Evolutionary conservation across 2,113 vertebrate species (phyloP), one percentile per base, ranked within the genome.

Genomic region (Pavo muticus): DNA sequence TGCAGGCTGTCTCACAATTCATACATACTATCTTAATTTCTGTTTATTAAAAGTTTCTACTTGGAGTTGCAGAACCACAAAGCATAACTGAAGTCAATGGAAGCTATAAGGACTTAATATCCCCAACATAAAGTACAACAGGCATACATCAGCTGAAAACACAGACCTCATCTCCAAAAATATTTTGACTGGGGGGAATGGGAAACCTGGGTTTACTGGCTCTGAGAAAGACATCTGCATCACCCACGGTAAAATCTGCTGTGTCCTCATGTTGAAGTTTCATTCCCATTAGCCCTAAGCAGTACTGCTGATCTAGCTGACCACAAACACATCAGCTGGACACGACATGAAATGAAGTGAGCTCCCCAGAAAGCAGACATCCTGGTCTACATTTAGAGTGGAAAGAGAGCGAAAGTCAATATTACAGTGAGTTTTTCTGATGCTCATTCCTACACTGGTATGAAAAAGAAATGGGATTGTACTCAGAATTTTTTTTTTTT

Each of bases 1-100:
- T 88, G 71, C 81, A 93, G 44, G 15, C 56, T 90, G 85, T 61
- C 90, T 89, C 68, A 87, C 35, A 40, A 8, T 80, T 93, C 69
- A 70, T 24, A 79, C n/a, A 42, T 20, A 30, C 1, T 0, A 87
- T 93, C 78, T 91, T 90, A 79, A 88, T 93, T 85, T 90, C 37
- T 79, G 21, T 45, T 89, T 86, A 44, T 3, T 59, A 56, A 65
- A 83, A 73, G 44, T 76, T 91, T 54, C 56, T 37, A 79, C 40
- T 18, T 19, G 20, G 47, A 82, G 54, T 3, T 65, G 54, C 25
- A 63, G 70, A 87, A 54, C 23, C 30, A 40, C 29, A 90, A 73
- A 91, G 73, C 69, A 13, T 57, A 91, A 59, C 32, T 30, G 40
- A 87, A 68, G 87, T 40, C 48, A 93, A 15, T 4, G 25, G 44